phyloP scores from a whole-genome alignment of 1,140 invertebrate species.

The Centruroides sculpturatus region DNA sequence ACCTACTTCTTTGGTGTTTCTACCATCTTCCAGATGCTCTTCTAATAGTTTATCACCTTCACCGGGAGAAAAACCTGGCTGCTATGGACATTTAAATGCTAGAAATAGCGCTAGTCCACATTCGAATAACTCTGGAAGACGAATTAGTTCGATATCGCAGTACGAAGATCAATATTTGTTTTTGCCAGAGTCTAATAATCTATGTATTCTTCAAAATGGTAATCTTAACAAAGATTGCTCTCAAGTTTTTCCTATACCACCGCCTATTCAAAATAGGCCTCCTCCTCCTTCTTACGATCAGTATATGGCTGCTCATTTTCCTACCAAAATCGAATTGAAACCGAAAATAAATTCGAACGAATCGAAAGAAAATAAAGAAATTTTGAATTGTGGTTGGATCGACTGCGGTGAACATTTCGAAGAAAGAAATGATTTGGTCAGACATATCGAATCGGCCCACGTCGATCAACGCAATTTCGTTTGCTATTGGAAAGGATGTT shows the following conservation, averaged over 20 bases:
- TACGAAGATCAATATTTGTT: too few relatives aligned
- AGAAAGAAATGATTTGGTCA: constrained; percentile 61
- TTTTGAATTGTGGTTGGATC: constrained; percentile 55
- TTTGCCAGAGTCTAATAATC: too few relatives aligned
- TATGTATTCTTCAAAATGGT: too few relatives aligned
- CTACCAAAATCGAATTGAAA: too few relatives aligned
- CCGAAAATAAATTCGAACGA: too few relatives aligned
- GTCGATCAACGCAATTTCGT: constrained; percentile 74
- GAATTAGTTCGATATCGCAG: too few relatives aligned
- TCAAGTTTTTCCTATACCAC: too few relatives aligned
- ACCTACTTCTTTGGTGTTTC: constrained; percentile 76
- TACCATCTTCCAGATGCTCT: constrained; percentile 55
- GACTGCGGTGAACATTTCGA: constrained; percentile 63
- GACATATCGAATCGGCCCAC: constrained; percentile 80
- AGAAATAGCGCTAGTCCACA: constrained; percentile 35
- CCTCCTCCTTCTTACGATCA: too few relatives aligned
- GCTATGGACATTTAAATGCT: constrained; percentile 87
- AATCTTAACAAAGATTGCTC: too few relatives aligned
- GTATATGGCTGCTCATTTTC: too few relatives aligned
- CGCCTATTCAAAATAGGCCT: too few relatives aligned
- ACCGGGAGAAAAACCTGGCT: constrained; percentile 37
- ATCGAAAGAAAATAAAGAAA: background rate
- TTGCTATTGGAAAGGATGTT: constrained; percentile 81
- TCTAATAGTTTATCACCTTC: constrained; percentile 30
- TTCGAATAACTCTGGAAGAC: background rate